Evolutionary conservation across 2,888 invertebrate genomes (phyloP).

Genomic region (Pristionchus exspectatus): DNA sequence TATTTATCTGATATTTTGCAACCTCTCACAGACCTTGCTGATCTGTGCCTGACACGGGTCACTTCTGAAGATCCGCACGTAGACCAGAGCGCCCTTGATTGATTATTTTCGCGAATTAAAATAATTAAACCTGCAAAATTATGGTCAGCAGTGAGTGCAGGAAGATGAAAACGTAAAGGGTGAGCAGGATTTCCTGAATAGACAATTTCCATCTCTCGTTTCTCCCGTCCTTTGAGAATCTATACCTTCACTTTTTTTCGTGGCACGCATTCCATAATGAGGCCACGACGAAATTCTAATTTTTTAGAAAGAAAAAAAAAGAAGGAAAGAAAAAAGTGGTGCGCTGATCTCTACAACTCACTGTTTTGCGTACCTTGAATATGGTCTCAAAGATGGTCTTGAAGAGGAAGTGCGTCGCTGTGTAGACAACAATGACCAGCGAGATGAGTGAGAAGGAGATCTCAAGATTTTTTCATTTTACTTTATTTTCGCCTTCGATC

Average conservation of each 20-base stretch:
- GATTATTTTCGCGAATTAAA: neutral
- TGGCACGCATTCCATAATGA: too few relatives aligned
- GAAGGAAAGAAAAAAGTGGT: too few relatives aligned
- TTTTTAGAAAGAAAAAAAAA: too few relatives aligned
- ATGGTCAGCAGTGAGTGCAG: neutral
- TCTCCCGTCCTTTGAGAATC: too few relatives aligned
- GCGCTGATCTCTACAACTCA: too few relatives aligned
- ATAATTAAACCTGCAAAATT: neutral
- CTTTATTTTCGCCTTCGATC: too few relatives aligned
- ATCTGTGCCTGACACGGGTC: slow-evolving; percentile 47
- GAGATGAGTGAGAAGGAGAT: neutral
- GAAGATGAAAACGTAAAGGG: slow-evolving; percentile 4
- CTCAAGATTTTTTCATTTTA: neutral
- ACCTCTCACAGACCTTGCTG: neutral
- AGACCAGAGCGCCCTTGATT: neutral
- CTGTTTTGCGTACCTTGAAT: neutral
- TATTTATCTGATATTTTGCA: too few relatives aligned
- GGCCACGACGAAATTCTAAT: too few relatives aligned
- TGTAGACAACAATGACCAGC: neutral
- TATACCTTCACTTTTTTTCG: too few relatives aligned
- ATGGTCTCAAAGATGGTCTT: slow-evolving; percentile 27
- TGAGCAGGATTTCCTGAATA: slow-evolving; percentile 11
- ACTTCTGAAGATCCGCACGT: neutral
- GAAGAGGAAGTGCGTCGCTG: neutral
- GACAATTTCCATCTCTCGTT: neutral